Evolutionary conservation across 2,888 invertebrate species (phyloP).

Genomic region (Sinotaia quadrata): DNA sequence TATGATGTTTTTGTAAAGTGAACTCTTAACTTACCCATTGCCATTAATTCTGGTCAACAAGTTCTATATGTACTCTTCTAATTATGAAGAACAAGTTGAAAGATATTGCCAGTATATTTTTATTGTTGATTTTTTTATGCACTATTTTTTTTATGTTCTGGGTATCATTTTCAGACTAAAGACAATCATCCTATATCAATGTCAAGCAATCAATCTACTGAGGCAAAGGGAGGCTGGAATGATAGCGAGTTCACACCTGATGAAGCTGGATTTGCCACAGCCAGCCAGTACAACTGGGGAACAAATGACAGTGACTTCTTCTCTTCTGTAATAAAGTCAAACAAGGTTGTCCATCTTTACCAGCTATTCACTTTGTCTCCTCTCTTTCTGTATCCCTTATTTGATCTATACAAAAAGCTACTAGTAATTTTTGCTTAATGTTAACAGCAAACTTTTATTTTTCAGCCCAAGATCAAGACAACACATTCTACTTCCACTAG

Average conservation of each 20-base stretch:
- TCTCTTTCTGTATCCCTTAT: too few relatives aligned
- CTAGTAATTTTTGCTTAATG: too few relatives aligned
- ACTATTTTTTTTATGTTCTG: background rate
- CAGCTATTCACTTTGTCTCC: too few relatives aligned
- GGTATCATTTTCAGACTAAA: background rate
- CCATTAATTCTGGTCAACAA: too few relatives aligned
- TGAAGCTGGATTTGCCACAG: slow-evolving; percentile 49
- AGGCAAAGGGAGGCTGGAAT: too few relatives aligned
- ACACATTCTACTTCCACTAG: slow-evolving; percentile 17
- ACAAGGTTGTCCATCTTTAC: slow-evolving; percentile 9
- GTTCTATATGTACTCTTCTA: too few relatives aligned
- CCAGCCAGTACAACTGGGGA: slow-evolving; percentile 68
- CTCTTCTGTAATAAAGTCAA: slow-evolving; percentile 32
- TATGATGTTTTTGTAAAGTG: too few relatives aligned
- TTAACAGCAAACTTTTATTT: too few relatives aligned
- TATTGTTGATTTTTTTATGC: background rate
- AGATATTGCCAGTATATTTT: too few relatives aligned
- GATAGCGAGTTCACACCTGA: slow-evolving; percentile 53
- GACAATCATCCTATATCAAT: background rate
- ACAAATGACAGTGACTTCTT: slow-evolving; percentile 54
- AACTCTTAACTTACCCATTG: too few relatives aligned
- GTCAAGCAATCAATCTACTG: background rate
- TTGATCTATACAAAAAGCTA: too few relatives aligned
- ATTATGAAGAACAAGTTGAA: too few relatives aligned
- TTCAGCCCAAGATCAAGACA: background rate